Conservation (phyloP, 53 echinoderm and acorn worm species). For the Echinometra lucunter region DNA sequence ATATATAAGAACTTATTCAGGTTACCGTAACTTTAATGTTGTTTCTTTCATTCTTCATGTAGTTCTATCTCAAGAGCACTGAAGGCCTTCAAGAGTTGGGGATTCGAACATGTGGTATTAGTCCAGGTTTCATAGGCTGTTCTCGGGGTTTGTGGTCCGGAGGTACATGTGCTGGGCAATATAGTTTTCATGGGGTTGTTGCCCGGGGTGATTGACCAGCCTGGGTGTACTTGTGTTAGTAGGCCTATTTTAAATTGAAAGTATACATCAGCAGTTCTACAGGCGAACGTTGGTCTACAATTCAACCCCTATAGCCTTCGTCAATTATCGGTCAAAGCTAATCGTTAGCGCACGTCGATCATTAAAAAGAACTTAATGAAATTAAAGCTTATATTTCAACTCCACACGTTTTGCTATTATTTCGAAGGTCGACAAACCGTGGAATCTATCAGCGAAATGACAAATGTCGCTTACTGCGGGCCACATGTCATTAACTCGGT, state of each 20-base stretch:
- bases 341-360: slow-evolving; percentile 35
- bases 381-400: slow-evolving; percentile 47
- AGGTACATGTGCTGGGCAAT: not conserved
- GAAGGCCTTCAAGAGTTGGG: no score
- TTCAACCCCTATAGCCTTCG: not conserved
- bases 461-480: not conserved
- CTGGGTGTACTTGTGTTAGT: not conserved
- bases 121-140: no score
- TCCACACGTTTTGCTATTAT: slow-evolving; percentile 37
- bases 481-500: slow-evolving; percentile 14
- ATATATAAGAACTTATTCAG: not conserved
- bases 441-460: slow-evolving; percentile 29
- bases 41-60: not conserved
- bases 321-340: slow-evolving; percentile 20
- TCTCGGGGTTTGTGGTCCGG: no score
- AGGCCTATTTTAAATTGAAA: not conserved
- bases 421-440: slow-evolving; percentile 2
- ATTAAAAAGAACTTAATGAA: slow-evolving; percentile 47
- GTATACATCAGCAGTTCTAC: not conserved
- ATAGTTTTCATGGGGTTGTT: not conserved
- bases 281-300: not conserved
- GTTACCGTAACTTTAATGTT: not conserved
- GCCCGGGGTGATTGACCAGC: not conserved
- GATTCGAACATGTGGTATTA: no score
- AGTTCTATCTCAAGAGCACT: no score